A percentile compares a stretch with the other conserved stretches of the same genome.
These are phyloP conservation scores for Yponomeuta plumbellus DNA, from an alignment of 2,888 invertebrate species.

Conservation along the genomic window DNA sequence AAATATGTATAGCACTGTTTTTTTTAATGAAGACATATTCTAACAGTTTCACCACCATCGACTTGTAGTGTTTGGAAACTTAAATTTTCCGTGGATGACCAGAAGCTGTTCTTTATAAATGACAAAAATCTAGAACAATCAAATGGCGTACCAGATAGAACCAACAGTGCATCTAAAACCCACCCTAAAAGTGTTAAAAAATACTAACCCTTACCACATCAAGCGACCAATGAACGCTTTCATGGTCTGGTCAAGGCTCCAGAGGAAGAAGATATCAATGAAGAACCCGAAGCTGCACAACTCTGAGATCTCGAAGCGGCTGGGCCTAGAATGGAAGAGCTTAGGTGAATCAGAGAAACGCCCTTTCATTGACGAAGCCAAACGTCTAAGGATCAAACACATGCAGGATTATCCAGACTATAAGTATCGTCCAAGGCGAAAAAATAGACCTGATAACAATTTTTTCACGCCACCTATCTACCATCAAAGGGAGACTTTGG, in stretches of 20 bases:
- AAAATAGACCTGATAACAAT: constrained; percentile 70
- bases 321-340: constrained; percentile 91
- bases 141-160: constrained; percentile 34
- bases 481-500: constrained; percentile 50
- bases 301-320: constrained; percentile 87
- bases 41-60: too few species aligned
- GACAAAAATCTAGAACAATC: neutral
- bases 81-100: too few species aligned
- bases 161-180: constrained; percentile 38
- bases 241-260: constrained; percentile 97
- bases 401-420: constrained; percentile 85
- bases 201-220: constrained; percentile 82
- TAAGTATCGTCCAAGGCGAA: constrained; percentile 81
- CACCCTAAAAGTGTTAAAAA: constrained; percentile 65
- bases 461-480: constrained; percentile 47
- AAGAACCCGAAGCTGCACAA: constrained; percentile 89
- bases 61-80: too few species aligned
- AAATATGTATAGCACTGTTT: too few species aligned
- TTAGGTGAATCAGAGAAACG: constrained; percentile 86
- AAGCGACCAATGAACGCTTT: constrained; percentile 99
- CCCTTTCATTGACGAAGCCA: constrained; percentile 94
- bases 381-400: constrained; percentile 82
- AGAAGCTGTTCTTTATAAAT: too few species aligned
- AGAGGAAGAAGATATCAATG: constrained; percentile 88
- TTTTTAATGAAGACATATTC: too few species aligned